Base-by-base conservation (phyloP, 30 jellyfish, hydroid and myxozoan species). In the Clytia hemisphaerica region DNA sequence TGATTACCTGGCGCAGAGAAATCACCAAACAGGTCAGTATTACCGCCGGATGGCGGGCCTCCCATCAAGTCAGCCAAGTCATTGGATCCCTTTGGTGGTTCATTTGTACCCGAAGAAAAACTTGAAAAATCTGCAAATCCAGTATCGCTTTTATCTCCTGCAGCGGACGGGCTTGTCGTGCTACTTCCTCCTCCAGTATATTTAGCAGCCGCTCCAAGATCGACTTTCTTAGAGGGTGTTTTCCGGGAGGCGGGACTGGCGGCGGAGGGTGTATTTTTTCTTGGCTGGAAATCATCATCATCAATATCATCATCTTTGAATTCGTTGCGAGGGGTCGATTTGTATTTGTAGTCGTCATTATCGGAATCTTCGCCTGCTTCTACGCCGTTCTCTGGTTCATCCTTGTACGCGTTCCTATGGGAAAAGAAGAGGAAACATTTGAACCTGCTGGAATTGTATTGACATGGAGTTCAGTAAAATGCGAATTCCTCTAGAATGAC, bases 301-400 rank as follows among this genome's bases (percentile, higher is more conserved):
- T n/a, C n/a, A n/a, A n/a, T n/a, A 37, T 34, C 21, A 27, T 60
- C 73, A 2, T 48, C 61, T 9, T 48, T 48, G 26, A 19, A 19
- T 10, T 18, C 24, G 19, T 65, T 67, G 14, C 34, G 30, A 35
- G 33, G 25, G 37, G 70, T 65, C 25, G 93, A 72, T 7, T 69
- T 75, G 54, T 73, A 83, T 37, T 83, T 18, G 55, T 73, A 83
- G 57, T 64, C 28, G 21, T 75, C 94, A 64, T 83, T 91, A 38
- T 74, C 91, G 30, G 67, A 83, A n/a, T 86, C 94, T 34, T 86
- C 96, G 2, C 78, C 62, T 9, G 53, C 84, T 61, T 86, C 96
- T 67, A 71, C 92, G 6, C 94, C 93, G 37, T 78, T 83, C 61
- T 86, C 96, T 15, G 96, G 96, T 53, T 86, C 96, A 70, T 86